Percentiles rank a stretch among this genome's conserved stretches.
Conservation (phyloP, 2,888 invertebrate species). For the Phymatocera aterrima region DNA sequence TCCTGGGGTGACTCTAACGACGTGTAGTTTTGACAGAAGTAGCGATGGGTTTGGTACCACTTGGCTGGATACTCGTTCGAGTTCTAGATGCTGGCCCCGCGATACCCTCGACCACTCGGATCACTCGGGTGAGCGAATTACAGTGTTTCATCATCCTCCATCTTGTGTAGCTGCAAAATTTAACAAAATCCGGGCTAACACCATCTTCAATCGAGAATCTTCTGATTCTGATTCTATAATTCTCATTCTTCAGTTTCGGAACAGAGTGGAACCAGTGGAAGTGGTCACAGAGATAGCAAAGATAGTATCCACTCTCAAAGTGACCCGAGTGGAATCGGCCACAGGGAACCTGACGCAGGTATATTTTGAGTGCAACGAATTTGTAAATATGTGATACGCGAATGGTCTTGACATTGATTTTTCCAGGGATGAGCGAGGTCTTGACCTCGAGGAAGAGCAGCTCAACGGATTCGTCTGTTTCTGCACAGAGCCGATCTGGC, state of each 20-base stretch:
- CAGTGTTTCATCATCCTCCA: neutral
- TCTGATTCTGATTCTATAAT: neutral
- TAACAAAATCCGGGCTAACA: neutral
- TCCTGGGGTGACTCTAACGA: conserved; percentile 73
- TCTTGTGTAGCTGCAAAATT: neutral
- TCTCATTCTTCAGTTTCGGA: conserved; percentile 56
- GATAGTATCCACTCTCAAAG: conserved; percentile 70
- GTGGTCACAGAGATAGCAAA: conserved; percentile 70
- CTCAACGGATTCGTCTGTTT: conserved; percentile 79
- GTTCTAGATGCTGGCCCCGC: conserved; percentile 66
- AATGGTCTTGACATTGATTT: neutral
- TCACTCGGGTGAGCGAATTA: conserved; percentile 61
- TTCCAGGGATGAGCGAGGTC: conserved; percentile 62
- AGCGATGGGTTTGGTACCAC: conserved; percentile 49
- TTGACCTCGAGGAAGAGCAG: conserved; percentile 79
- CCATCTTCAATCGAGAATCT: neutral
- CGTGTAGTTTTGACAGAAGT: conserved; percentile 71
- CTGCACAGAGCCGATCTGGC: conserved; percentile 78
- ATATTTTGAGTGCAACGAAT: conserved; percentile 38
- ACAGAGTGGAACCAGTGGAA: conserved; percentile 68
- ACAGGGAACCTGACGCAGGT: conserved; percentile 69
- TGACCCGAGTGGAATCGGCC: conserved; percentile 66
- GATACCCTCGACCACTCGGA: conserved; percentile 71
- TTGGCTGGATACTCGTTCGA: conserved; percentile 40
- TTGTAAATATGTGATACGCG: neutral